These are phyloP conservation scores for Nemopilema nomurai DNA, from an alignment of 30 jellyfish, hydroid and myxozoan species.

Conservation along the genomic window DNA sequence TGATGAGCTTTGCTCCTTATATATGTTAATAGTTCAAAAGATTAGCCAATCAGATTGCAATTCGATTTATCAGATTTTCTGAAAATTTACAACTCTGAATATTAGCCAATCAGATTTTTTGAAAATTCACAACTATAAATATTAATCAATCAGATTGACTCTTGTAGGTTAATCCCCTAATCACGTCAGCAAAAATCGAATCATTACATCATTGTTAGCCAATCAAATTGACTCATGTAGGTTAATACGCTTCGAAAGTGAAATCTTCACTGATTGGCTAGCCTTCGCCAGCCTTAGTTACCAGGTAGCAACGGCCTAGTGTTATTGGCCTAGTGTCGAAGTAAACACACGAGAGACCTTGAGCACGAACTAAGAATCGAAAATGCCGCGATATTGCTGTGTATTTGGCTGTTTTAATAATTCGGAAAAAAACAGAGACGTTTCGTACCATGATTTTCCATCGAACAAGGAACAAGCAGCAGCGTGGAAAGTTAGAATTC, in stretches of 20 bases:
- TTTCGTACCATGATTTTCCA: background rate
- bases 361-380: background rate
- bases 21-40: too few species aligned
- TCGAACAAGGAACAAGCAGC: background rate
- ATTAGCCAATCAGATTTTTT: too few species aligned
- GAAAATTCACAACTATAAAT: too few species aligned
- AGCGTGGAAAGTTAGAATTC: conserved; percentile 2
- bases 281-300: conserved; percentile 10
- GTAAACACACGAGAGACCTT: background rate
- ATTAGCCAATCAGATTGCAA: too few species aligned
- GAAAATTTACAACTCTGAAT: too few species aligned
- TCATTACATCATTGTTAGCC: too few species aligned
- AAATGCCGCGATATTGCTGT: conserved; percentile 15
- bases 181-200: too few species aligned
- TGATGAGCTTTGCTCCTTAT: too few species aligned
- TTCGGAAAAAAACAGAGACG: background rate
- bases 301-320: conserved; percentile 21
- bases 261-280: conserved; percentile 2
- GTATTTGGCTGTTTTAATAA: background rate
- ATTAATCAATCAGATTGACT: too few species aligned
- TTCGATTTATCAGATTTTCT: too few species aligned
- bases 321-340: background rate
- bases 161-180: too few species aligned
- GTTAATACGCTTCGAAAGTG: conserved; percentile 7
- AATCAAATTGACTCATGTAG: background rate